Base-by-base conservation (phyloP, 2,797 vertebrate genomes). In the Podarcis lilfordi region DNA sequence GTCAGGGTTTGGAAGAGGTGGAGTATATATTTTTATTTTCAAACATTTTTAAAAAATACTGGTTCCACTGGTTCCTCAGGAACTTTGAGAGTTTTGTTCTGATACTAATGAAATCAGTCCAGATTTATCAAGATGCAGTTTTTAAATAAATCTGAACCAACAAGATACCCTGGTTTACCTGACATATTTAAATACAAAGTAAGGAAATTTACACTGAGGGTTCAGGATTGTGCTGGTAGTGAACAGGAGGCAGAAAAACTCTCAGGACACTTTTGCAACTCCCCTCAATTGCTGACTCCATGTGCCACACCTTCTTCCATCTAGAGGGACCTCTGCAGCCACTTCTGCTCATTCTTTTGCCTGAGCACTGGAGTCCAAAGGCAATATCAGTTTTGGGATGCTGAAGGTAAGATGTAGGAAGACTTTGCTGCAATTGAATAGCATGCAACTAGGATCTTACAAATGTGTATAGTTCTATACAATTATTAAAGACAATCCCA, bases 121-220 rank as follows among this genome's bases (percentile, higher is more conserved):
- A 76, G 9, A 43, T 68, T 74, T 87, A 75, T 5, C 64, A 37
- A 59, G 66, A 76, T 8, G 29, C 0, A 35, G 17, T 86, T 91
- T 87, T 1, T 2, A 80, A 84, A n/a, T 75, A 77, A 55, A 68
- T 86, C 29, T 50, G 23, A 68, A 90, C 32, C 86, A 17, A 25
- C 78, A 64, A 2, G 66, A 3, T 35, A 64, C 80, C 79, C 9
- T 1, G 83, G 13, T 61, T 55, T 89, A 37, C 23, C 71, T 37
- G 68, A 40, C 8, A 5, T 77, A 83, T 88, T 78, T 87, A 90
- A 89, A 86, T 35, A 5, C 10, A 82, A 86, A 89, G 5, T 43
- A 43, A 43, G 40, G 40, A 43, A 43, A 45, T n/a, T 6, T 82
- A 7, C 0, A 0, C 79, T 80, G 72, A 21, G 35, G 45, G 68